Conservation (phyloP, 1,140 invertebrate species). For the Papilio glaucus region DNA sequence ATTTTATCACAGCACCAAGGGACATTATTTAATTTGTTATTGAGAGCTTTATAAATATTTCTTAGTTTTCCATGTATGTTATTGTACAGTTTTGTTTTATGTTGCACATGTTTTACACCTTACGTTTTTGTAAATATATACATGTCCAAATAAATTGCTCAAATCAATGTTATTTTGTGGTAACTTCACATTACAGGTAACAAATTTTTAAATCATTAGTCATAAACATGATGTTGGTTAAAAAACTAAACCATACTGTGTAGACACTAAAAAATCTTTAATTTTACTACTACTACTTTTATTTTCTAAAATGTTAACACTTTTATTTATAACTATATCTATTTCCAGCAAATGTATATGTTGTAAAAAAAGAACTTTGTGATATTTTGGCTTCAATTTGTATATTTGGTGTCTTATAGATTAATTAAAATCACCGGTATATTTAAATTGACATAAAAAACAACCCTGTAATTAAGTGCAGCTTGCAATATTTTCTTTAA, state of each 20-base stretch:
- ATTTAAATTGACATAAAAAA: background rate
- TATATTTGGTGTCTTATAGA: background rate
- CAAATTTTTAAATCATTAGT: background rate
- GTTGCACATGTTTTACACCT: background rate
- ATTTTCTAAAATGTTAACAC: too few relatives aligned
- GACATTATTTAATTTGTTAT: constrained; percentile 86
- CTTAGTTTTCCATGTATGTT: constrained; percentile 3
- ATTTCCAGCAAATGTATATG: background rate
- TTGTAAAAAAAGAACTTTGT: background rate
- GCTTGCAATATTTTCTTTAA: background rate
- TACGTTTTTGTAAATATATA: background rate
- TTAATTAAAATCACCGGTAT: background rate
- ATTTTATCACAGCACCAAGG: constrained; percentile 90
- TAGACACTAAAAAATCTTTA: too few relatives aligned
- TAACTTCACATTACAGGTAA: background rate
- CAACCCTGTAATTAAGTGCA: background rate
- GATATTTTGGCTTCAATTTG: background rate
- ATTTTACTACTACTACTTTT: too few relatives aligned
- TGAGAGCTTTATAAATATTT: constrained; percentile 7
- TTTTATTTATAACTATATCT: too few relatives aligned
- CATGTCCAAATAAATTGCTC: background rate
- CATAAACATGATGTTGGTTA: too few relatives aligned
- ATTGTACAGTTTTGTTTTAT: constrained; percentile 19
- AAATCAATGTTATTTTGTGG: constrained; percentile 2
- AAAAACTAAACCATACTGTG: too few relatives aligned